Base-by-base conservation (phyloP, 2,888 invertebrate genomes). In the Nomada hirtipes region DNA sequence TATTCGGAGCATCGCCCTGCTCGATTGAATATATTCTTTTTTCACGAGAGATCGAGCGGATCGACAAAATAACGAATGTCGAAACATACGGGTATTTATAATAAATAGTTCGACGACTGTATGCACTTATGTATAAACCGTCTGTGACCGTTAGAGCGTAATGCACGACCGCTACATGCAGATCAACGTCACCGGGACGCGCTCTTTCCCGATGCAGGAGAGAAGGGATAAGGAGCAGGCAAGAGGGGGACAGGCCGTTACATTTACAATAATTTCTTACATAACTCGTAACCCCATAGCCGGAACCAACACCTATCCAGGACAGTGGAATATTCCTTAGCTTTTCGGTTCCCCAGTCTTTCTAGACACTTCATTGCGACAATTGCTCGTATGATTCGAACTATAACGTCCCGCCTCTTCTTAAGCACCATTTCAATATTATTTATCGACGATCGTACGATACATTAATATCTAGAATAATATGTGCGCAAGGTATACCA, bases 211-310 rank as follows among this genome's bases (percentile, higher is more conserved):
- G 76, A 79, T 65, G 78, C 79, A 70, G 59, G 44, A 77, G 64
- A 82, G 79, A n/a, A 80, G 77, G 57, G 70, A 60, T 81, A 75
- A 68, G 53, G 63, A 67, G 63, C 44, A 74, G 29, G 53, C 44
- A 44, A 50, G 59, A 52, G 63, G 63, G 76, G 61, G 55, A 71
- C 75, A 52, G 72, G 77, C 82, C 86, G 88, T 87, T 88, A 86
- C 83, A 89, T 87, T 88, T 87, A 85, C 88, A 88, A 83, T 89
- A 83, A 88, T 86, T 88, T 82, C 88, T 89, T 86, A 84, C 81
- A 86, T 81, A 89, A 89, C 86, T 67, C 65, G 80, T 69, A 72
- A 77, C 76, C 68, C 55, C 74, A 61, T 57, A 77, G 65, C 76
- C 73, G 74, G 74, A 83, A 83, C 82, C 79, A 53, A 55, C 11